phyloP scores from a whole-genome alignment of 2,888 invertebrate genomes.

The Erebia epiphron region DNA sequence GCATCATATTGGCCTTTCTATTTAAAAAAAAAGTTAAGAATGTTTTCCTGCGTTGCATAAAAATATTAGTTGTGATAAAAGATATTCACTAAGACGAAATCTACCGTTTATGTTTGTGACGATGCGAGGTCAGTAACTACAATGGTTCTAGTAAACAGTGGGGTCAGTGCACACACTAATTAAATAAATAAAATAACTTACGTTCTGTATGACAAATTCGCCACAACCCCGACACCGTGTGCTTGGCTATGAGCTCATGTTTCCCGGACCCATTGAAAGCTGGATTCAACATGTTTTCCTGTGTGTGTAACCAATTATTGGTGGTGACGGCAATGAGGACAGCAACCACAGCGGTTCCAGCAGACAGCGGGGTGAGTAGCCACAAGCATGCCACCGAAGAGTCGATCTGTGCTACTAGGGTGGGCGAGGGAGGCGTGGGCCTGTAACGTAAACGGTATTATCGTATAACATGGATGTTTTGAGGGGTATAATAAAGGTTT shows the following conservation, averaged over 20 bases:
- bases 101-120: no score
- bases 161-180: neutral
- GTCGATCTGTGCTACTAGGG: conserved; percentile 78
- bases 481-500: no score
- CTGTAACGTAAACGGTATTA: conserved; percentile 48
- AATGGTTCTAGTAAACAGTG: neutral
- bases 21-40: neutral
- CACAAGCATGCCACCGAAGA: conserved; percentile 85
- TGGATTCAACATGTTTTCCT: conserved; percentile 92
- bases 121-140: neutral
- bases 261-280: conserved; percentile 90
- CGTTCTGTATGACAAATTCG: conserved; percentile 90
- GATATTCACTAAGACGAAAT: no score
- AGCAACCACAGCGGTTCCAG: conserved; percentile 87
- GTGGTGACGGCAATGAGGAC: conserved; percentile 89
- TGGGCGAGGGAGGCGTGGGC: conserved; percentile 75
- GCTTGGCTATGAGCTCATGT: conserved; percentile 86
- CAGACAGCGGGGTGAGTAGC: conserved; percentile 85
- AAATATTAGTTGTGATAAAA: neutral
- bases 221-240: conserved; percentile 92
- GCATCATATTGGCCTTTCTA: no score
- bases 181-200: conserved; percentile 75
- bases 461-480: no score
- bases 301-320: conserved; percentile 93
- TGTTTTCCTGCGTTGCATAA: neutral